Evolutionary conservation across 2,113 vertebrate species (phyloP), one percentile per base, ranked within the genome.

Genomic region (Ptyas mucosa): DNA sequence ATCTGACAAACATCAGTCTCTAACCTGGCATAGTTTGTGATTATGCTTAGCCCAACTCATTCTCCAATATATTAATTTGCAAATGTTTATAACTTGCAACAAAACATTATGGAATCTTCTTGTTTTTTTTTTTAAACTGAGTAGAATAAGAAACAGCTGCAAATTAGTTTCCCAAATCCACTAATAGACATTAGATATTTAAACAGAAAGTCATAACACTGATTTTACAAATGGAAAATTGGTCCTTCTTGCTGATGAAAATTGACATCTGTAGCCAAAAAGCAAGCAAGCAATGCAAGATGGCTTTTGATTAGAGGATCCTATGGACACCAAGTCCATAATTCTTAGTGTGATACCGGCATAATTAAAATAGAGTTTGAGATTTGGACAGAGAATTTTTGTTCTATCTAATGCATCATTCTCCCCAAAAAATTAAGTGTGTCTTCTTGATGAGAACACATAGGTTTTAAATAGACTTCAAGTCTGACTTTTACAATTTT

Each of bases 11-110:
- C 20, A 6, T 88, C 91, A 96, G 94, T 97, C 95, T 97, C 91
- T 95, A 23, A 93, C 94, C 91, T 90, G 93, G 94, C 93, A 54
- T 95, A 93, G 95, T 97, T 97, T 96, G 95, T 95, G 95, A 94
- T 96, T 96, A 94, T 90, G 90, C 91, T 96, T 93, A 81, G 92
- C 94, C 85, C 95, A 95, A 94, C 21, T 91, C 88, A 85, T 89
- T 95, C 89, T 91, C 81, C 1, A 85, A 91, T 90, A 95, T 94
- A 93, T 87, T 96, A 94, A 89, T 88, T 54, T 95, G 92, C 89
- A 96, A 94, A 95, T 85, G 61, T 57, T 93, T 81, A 92, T 95
- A 86, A 94, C 93, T 89, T 57, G 87, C 24, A 75, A 94, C 61
- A 90, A 92, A 95, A 52, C 69, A 93, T 93, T 91, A 94, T 92